Conservation (phyloP, 2,113 vertebrate species). For the Apteryx owenii region DNA sequence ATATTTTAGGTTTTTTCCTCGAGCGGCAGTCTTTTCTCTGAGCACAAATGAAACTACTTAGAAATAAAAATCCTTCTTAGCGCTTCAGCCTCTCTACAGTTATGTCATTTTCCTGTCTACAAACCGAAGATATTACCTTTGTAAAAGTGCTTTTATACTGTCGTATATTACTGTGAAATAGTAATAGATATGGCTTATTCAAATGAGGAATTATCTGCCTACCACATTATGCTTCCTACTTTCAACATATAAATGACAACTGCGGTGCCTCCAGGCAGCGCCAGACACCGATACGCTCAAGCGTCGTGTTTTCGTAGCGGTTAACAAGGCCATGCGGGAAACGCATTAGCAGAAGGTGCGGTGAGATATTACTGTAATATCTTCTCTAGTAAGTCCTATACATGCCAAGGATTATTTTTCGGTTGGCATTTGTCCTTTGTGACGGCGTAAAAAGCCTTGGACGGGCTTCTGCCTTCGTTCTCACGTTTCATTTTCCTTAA, state of each 20-base stretch:
- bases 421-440: neutral
- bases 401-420: neutral
- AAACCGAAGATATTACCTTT: neutral
- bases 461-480: neutral
- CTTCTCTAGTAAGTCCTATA: neutral
- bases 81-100: neutral
- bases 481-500: neutral
- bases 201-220: slow-evolving; percentile 46
- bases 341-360: neutral
- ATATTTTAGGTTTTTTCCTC: neutral
- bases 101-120: slow-evolving; percentile 3
- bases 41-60: neutral
- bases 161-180: neutral
- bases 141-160: slow-evolving; percentile 11
- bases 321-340: neutral
- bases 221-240: neutral
- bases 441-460: neutral
- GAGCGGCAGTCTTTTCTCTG: neutral
- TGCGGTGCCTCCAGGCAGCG: neutral
- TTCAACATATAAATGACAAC: neutral
- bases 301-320: neutral
- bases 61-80: neutral
- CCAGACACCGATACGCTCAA: neutral
- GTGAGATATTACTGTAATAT: slow-evolving; percentile 1
- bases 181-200: slow-evolving; percentile 16